phyloP scores from a whole-genome alignment of 2,113 vertebrate species.

The Psilopsiagon aurifrons region DNA sequence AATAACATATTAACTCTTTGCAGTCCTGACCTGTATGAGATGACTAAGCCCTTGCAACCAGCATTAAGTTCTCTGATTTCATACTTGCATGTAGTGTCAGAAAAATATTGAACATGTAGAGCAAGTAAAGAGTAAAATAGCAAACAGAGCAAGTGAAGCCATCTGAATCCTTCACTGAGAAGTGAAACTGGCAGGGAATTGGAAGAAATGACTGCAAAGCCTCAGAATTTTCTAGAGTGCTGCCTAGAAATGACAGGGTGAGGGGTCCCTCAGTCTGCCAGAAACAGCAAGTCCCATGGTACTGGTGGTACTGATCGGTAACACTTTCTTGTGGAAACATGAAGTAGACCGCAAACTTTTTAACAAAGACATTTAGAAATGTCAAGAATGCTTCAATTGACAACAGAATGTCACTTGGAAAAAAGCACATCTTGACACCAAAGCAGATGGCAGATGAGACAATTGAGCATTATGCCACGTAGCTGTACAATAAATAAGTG shows the following conservation, averaged over 20 bases:
- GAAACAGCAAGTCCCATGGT: neutral
- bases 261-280: neutral
- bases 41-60: neutral
- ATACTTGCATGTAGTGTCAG: neutral
- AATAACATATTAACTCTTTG: neutral
- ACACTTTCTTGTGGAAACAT: neutral
- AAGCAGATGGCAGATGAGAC: constrained; percentile 60
- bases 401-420: constrained; percentile 55
- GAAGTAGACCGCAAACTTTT: constrained; percentile 38
- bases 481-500: neutral
- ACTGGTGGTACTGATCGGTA: neutral
- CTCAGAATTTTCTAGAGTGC: neutral
- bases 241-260: neutral
- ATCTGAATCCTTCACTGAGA: neutral
- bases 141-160: neutral
- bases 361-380: constrained; percentile 55
- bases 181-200: neutral
- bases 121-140: neutral
- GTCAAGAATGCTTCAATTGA: constrained; percentile 48
- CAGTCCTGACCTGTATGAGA: neutral
- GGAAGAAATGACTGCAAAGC: neutral
- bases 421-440: constrained; percentile 46
- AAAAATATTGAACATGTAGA: neutral
- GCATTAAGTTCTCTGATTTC: neutral
- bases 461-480: constrained; percentile 21